Conservation (phyloP, 2,113 vertebrate genomes). For the Colossoma macropomum region DNA sequence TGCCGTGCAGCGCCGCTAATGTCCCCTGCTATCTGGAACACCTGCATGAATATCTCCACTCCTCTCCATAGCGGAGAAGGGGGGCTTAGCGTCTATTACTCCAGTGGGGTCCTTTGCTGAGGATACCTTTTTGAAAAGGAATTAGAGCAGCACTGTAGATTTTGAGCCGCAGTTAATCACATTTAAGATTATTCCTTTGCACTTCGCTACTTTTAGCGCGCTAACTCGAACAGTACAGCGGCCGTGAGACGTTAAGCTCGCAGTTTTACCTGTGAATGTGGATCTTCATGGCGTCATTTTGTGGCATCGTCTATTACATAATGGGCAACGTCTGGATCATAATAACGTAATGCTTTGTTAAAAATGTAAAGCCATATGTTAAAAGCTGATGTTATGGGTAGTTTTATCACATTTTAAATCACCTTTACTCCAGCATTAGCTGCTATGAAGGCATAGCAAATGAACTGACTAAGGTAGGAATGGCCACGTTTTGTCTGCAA, state of each 20-base stretch:
- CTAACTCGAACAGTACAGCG: neutral
- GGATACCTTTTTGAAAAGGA: neutral
- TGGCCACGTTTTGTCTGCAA: neutral
- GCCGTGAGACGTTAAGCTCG: neutral
- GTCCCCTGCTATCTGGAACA: slow-evolving; percentile 29
- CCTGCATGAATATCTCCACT: slow-evolving; percentile 18
- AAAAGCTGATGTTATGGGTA: neutral
- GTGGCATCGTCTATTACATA: neutral
- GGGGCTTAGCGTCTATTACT: neutral
- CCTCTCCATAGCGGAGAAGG: neutral
- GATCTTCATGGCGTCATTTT: neutral
- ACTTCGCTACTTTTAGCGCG: neutral
- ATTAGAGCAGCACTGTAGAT: neutral
- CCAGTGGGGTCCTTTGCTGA: slow-evolving; percentile 4
- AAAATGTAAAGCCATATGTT: neutral
- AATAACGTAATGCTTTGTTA: neutral
- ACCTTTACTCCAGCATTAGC: neutral
- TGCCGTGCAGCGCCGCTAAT: slow-evolving; percentile 30
- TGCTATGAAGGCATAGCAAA: neutral
- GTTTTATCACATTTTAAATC: neutral
- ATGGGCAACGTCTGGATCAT: neutral
- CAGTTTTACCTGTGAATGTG: neutral
- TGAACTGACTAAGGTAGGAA: too few relatives aligned
- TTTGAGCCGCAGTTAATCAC: neutral
- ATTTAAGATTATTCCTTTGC: neutral